Base-by-base conservation (phyloP, 2,113 vertebrate genomes). In the Ailuropoda melanoleuca region DNA sequence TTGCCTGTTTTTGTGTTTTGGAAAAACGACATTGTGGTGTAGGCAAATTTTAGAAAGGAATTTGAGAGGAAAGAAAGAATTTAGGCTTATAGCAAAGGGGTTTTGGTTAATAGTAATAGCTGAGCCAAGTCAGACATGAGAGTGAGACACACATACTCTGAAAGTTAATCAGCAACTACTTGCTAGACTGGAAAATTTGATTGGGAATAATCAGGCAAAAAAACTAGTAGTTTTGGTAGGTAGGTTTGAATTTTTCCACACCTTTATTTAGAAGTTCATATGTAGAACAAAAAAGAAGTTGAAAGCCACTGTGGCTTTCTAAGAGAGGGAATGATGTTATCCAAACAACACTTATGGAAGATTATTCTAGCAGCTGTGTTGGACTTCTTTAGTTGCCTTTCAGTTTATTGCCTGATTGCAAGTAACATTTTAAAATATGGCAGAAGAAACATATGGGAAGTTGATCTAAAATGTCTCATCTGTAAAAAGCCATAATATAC, bases 331-430 rank as follows among this genome's bases (percentile, higher is more conserved):
- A 95, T 97, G 95, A 94, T 97, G 92, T 95, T 97, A 95, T 82
- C 92, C 91, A 98, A 98, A 97, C 95, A 95, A 93, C 92, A 89
- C 88, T 98, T 96, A 94, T n/a, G 85, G 56, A 97, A 97, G 95
- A 97, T 98, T 93, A 93, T 95, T 96, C 31, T 21, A 82, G 86
- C 95, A 97, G 95, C 97, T 97, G 96, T 98, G 96, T 95, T 97
- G 97, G 91, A 46, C 66, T 97, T 96, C 94, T 95, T 93, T 66
- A 95, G 95, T 88, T 95, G 96, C 85, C 77, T 97, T 93, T 96
- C 88, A 66, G 88, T 96, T 97, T 98, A 97, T 97, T 96, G 92
- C 96, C 94, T 98, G 97, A 97, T 97, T 97, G 97, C 92, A 96
- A 97, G 90, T 90, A 95, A 77, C 78, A 94, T 97, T 98, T 97